A percentile compares a stretch with the other conserved stretches of the same genome.
Evolutionary conservation across 2,113 vertebrate genomes (phyloP).

Genomic region (Hemicordylus capensis): DNA sequence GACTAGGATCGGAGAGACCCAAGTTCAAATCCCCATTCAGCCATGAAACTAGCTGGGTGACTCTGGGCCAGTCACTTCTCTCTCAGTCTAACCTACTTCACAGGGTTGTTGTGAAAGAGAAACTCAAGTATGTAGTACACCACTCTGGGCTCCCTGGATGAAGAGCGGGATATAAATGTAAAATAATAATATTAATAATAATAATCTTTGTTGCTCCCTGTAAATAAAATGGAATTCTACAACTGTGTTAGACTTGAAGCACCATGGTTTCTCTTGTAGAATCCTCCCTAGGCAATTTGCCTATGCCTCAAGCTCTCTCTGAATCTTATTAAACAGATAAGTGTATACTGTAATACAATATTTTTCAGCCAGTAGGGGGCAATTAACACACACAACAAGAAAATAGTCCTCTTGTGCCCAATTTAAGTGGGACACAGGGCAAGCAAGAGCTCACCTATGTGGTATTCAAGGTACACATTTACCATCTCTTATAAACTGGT

Average conservation of each 20-base stretch:
- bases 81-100: too few species aligned
- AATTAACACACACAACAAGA: background rate
- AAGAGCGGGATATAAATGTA: too few species aligned
- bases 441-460: background rate
- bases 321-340: too few species aligned
- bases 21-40: too few species aligned
- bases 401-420: background rate
- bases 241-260: background rate
- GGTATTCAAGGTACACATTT: background rate
- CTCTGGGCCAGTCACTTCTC: too few species aligned
- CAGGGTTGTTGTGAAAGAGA: too few species aligned
- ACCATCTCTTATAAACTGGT: background rate
- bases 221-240: background rate
- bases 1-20: too few species aligned
- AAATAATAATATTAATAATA: too few species aligned
- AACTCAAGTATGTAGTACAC: too few species aligned
- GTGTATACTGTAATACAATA: fast-evolving
- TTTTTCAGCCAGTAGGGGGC: background rate
- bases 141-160: too few species aligned
- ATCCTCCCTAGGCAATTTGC: background rate
- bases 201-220: background rate
- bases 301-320: background rate
- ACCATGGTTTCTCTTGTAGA: background rate
- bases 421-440: background rate
- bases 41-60: too few species aligned